Evolutionary conservation across 2,888 invertebrate species (phyloP).

Genomic region (Himalopsyche japonica): DNA sequence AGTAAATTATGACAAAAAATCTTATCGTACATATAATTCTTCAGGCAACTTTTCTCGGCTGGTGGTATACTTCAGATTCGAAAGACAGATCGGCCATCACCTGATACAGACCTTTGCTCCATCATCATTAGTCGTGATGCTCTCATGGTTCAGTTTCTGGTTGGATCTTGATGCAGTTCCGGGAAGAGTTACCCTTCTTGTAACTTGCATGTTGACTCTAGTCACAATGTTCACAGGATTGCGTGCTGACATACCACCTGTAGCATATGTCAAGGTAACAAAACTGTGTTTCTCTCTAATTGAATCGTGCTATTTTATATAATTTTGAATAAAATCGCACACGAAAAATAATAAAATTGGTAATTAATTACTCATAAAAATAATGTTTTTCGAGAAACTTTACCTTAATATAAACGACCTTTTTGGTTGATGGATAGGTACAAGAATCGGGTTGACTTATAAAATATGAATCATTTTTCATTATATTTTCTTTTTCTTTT

Average conservation of each 20-base stretch:
- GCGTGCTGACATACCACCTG: conserved; percentile 81
- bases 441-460: too few species aligned
- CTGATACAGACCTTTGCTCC: conserved; percentile 85
- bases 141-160: conserved; percentile 90
- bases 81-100: conserved; percentile 83
- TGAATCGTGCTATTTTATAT: neutral
- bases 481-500: too few species aligned
- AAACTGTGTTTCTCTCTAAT: neutral
- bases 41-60: conserved; percentile 77
- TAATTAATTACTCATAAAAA: too few species aligned
- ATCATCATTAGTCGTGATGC: conserved; percentile 78
- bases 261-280: conserved; percentile 81
- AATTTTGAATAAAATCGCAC: neutral
- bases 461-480: too few species aligned
- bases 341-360: neutral
- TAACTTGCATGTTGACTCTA: conserved; percentile 82
- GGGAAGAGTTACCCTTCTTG: conserved; percentile 77
- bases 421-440: too few species aligned
- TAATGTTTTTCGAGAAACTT: too few species aligned
- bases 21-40: conserved; percentile 34
- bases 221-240: conserved; percentile 86
- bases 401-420: too few species aligned
- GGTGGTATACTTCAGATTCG: conserved; percentile 78
- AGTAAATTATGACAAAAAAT: neutral
- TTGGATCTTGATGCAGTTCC: conserved; percentile 82